These are phyloP conservation scores for Dromius quadrimaculatus DNA, from an alignment of 2,888 invertebrate genomes.

Conservation along the genomic window DNA sequence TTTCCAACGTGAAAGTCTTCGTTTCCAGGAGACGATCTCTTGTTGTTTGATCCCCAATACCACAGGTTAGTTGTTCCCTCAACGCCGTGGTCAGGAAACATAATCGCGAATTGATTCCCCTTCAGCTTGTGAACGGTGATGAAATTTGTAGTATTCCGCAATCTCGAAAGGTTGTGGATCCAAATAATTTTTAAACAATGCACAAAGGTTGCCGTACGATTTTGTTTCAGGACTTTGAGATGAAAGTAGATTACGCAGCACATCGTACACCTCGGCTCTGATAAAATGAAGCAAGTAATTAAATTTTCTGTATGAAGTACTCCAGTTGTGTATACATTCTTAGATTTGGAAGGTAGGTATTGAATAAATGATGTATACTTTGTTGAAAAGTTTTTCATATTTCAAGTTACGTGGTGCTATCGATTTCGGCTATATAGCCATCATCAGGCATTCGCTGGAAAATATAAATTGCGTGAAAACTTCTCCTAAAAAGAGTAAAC, in stretches of 20 bases:
- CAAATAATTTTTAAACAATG: conserved; percentile 18
- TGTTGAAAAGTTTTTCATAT: too few species aligned
- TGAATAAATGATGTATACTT: too few species aligned
- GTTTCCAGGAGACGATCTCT: conserved; percentile 7
- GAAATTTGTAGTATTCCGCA: conserved; percentile 28
- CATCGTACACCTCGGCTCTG: background rate
- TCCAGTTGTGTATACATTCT: too few species aligned
- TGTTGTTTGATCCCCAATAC: background rate
- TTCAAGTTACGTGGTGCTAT: too few species aligned
- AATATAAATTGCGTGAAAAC: too few species aligned
- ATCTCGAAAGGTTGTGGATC: conserved; percentile 36
- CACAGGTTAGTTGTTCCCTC: conserved; percentile 24
- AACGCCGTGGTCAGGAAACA: conserved; percentile 22
- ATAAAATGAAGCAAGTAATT: conserved; percentile 8
- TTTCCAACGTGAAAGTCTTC: background rate
- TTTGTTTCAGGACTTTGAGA: background rate
- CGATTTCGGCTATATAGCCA: too few species aligned
- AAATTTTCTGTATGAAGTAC: too few species aligned
- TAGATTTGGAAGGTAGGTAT: too few species aligned
- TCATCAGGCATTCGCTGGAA: too few species aligned
- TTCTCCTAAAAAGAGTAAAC: too few species aligned
- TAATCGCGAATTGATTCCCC: conserved; percentile 8
- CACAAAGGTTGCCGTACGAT: background rate
- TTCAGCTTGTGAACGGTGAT: background rate
- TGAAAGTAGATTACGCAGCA: conserved; percentile 4